Evolutionary conservation across 2,888 invertebrate species (phyloP).

Genomic region (Uloborus plumipes): DNA sequence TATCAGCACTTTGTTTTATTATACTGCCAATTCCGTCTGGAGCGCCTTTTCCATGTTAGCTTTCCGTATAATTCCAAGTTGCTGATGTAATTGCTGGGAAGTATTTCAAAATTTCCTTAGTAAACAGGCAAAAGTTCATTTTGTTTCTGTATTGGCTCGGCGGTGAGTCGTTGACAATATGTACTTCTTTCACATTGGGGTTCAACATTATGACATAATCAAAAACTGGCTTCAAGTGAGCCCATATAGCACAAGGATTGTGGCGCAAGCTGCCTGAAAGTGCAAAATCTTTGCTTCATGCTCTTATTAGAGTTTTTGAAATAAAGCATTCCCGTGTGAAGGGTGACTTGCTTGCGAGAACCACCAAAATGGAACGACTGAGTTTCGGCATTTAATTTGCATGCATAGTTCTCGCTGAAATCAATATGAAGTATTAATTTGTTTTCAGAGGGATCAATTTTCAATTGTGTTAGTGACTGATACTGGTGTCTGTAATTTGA

Average conservation of each 20-base stretch:
- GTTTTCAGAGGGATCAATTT: not conserved
- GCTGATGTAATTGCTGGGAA: not conserved
- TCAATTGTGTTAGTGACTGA: not conserved
- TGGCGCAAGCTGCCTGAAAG: conserved; percentile 2
- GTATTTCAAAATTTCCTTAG: not conserved
- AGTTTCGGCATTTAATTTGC: conserved; percentile 4
- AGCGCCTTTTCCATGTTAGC: not conserved
- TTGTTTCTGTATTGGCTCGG: not conserved
- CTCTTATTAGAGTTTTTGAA: not conserved
- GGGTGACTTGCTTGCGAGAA: not conserved
- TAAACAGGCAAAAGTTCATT: not conserved
- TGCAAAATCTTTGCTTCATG: not conserved
- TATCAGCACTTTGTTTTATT: conserved; percentile 11
- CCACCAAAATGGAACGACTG: conserved; percentile 2
- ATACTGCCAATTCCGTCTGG: conserved; percentile 3
- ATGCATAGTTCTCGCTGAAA: not conserved
- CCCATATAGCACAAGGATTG: conserved; percentile 1
- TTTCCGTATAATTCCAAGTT: not conserved
- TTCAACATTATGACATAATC: not conserved
- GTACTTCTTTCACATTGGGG: not conserved
- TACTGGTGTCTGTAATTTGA: too few species aligned
- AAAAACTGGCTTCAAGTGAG: not conserved
- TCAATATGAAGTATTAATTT: not conserved
- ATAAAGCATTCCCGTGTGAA: conserved; percentile 1
- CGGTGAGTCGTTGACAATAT: not conserved